phyloP scores from a whole-genome alignment of 2,113 vertebrate genomes.

The Sigmodon hispidus region DNA sequence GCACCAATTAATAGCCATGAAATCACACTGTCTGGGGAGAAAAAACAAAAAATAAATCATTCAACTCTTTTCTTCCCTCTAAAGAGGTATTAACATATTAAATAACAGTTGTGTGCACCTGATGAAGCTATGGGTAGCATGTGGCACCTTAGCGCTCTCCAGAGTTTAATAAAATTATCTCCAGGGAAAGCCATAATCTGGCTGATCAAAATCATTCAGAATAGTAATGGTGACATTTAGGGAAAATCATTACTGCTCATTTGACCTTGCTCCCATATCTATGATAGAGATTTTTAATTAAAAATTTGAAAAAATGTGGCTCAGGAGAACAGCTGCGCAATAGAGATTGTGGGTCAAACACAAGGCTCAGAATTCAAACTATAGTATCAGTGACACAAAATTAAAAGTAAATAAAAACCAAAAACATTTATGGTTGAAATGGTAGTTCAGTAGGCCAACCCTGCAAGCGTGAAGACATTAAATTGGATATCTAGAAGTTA shows the following conservation, averaged over 20 bases:
- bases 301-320: slow-evolving; percentile 25
- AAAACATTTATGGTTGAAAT: background rate
- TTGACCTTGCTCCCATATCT: slow-evolving; percentile 54
- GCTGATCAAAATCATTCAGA: slow-evolving; percentile 49
- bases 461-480: too few relatives aligned
- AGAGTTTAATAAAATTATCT: slow-evolving; percentile 35
- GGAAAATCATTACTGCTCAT: slow-evolving; percentile 69
- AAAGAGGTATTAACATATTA: slow-evolving; percentile 74
- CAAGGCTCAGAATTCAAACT: background rate
- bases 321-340: background rate
- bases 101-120: slow-evolving; percentile 66
- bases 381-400: background rate
- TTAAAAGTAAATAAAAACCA: background rate
- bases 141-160: background rate
- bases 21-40: slow-evolving; percentile 67
- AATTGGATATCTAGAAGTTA: background rate
- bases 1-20: slow-evolving; percentile 77
- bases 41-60: slow-evolving; percentile 82
- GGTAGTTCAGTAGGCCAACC: background rate
- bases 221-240: slow-evolving; percentile 72
- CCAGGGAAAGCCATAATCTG: slow-evolving; percentile 30
- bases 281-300: slow-evolving; percentile 56
- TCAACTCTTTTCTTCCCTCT: slow-evolving; percentile 63
- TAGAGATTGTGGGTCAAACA: background rate
- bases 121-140: slow-evolving; percentile 69